Evolutionary conservation across 2,113 vertebrate species (phyloP), one percentile per base, ranked within the genome.

Genomic region (Pelodiscus sinensis): DNA sequence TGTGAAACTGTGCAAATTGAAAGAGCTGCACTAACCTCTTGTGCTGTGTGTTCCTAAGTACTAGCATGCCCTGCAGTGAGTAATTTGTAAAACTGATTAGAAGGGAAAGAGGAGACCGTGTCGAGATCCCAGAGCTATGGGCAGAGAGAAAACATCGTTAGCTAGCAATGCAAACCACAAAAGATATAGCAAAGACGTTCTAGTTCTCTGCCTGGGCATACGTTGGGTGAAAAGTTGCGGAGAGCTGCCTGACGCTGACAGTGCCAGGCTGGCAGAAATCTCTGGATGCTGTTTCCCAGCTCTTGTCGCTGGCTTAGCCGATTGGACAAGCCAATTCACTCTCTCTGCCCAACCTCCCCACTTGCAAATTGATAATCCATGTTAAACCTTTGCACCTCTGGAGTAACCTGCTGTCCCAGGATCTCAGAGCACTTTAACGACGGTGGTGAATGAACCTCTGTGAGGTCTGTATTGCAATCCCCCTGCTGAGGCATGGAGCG

Each of bases 11-110:
- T 12, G 25, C 25, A 50, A 2, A 9, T 10, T 6, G 12, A 1
- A 82, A 44, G 52, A n/a, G 29, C 57, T 86, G 24, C 9, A 15
- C 2, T 0, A 15, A 35, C 35, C 13, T 51, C 29, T 79, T 1
- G 2, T 2, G 15, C 8, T 3, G 1, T 0, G 0, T 65, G 81
- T 82, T 31, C 22, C 2, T 9, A 35, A 62, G 31, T 0, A 54
- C 82, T 56, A 87, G 35, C 44, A 38, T 8, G 31, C 8, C 8
- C 78, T 55, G 38, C 7, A 8, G 79, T 71, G 27, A 16, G 27
- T 12, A 82, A 31, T 78, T 22, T 24, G 0, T 2, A 1, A 44
- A 5, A 71, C 35, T 24, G 44, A 4, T 3, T 9, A 31, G 27
- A 79, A 19, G 27, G 27, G 14, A 65, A 83, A 16, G 12, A 24